Evolutionary conservation across 2,888 invertebrate species (phyloP), one percentile per base, ranked within the genome.

Genomic region (Eurytoma californica): DNA sequence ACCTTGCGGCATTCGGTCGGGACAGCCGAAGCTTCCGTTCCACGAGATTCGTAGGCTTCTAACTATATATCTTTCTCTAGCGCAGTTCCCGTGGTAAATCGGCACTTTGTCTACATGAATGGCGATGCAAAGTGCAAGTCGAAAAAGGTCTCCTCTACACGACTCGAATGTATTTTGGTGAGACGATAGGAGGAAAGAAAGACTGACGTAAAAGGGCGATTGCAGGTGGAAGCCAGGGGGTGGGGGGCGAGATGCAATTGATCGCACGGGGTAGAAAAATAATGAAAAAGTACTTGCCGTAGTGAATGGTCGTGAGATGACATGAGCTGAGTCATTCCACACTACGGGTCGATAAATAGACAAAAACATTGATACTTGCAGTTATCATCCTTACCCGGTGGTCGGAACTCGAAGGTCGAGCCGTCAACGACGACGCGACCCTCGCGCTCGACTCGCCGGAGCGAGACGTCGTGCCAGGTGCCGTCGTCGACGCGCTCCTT

Each of bases 361-460:
- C 69, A 72, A 70, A 80, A 72, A 81, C 75, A 81, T 82, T 68
- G 79, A 86, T 80, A 80, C 72, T 82, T 80, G 80, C 79, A 74
- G 77, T 82, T 84, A 58, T 82, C 80, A 78, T 77, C 82, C 82
- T 88, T 89, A 94, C 97, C 97, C 84, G 95, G 95, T 16, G 96
- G 96, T 81, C 95, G 95, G 87, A 97, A 97, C 87, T 97, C 97
- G n/a, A 95, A 95, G 86, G 95, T 95, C 69, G 95, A 94, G 0
- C 95, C 95, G 88, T 97, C 97, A 0, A 98, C 96, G n/a, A 95
- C 95, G 70, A 98, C 95, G 84, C 95, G 93, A 5, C 97, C 97
- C 78, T 95, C 95, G 83, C 95, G 93, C 2, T 96, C 97, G 80
- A 94, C 95, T 72, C 97, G 93, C 76, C 96, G 93, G 82, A 99